phyloP scores from a whole-genome alignment of 2,797 vertebrate genomes.

The Picus viridis region DNA sequence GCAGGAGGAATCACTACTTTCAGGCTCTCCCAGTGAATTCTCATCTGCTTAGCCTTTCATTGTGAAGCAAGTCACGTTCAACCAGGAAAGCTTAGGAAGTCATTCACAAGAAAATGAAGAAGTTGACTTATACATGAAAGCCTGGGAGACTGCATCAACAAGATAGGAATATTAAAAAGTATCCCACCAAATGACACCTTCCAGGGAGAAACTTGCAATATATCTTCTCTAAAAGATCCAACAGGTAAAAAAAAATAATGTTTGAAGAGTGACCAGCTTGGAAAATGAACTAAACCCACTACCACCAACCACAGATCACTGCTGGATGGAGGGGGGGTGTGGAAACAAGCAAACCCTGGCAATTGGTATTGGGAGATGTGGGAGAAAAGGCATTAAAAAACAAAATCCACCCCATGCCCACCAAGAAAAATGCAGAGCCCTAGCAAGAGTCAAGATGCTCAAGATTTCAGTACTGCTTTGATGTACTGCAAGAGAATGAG shows the following conservation, averaged over 20 bases:
- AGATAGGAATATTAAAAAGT: background rate
- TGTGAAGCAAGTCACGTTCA: background rate
- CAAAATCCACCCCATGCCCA: background rate
- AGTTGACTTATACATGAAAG: background rate
- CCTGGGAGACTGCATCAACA: background rate
- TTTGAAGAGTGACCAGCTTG: background rate
- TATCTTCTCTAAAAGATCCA: background rate
- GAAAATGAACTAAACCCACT: background rate
- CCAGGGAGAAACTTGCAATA: background rate
- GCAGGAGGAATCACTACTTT: background rate
- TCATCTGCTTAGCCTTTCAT: background rate
- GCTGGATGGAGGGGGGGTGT: fast-evolving
- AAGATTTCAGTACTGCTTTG: background rate
- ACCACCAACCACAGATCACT: background rate
- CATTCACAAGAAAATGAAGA: background rate
- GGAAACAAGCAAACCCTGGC: fast-evolving
- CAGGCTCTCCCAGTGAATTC: background rate
- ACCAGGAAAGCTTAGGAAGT: background rate
- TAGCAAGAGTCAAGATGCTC: background rate
- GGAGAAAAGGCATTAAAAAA: background rate
- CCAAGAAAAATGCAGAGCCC: background rate
- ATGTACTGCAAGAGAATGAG: background rate
- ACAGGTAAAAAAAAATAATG: background rate
- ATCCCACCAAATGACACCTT: background rate
- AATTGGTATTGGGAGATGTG: background rate